Evolutionary conservation across 2,888 invertebrate genomes (phyloP).

Genomic region (Clitarchus hookeri): DNA sequence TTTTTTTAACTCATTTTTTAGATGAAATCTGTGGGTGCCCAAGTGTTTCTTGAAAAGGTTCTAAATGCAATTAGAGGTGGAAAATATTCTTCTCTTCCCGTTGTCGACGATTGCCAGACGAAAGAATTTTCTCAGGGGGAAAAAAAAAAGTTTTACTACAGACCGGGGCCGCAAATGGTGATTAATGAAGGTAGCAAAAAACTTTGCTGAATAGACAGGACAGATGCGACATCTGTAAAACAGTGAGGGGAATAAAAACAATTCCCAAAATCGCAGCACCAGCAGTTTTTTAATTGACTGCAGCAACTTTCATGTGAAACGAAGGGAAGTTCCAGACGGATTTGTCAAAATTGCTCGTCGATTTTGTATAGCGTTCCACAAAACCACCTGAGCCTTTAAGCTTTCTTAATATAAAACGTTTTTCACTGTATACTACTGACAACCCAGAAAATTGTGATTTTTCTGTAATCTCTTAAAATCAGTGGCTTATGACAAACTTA

Average conservation of each 20-base stretch:
- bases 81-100: neutral
- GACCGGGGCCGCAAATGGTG: neutral
- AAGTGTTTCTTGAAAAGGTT: neutral
- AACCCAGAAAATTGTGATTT: too few species aligned
- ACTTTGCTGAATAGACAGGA: slow-evolving; percentile 10
- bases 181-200: neutral
- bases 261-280: slow-evolving; percentile 4
- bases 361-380: neutral
- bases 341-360: neutral
- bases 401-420: too few species aligned
- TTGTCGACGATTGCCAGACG: neutral
- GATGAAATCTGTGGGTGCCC: neutral
- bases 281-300: neutral
- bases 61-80: neutral
- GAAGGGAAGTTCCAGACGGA: neutral
- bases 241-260: neutral
- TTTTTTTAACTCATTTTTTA: neutral
- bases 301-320: neutral
- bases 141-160: neutral
- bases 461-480: too few species aligned
- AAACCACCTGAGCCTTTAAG: neutral
- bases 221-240: neutral
- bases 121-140: neutral
- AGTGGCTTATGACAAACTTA: too few species aligned
- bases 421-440: too few species aligned